A percentile compares a stretch with the other conserved stretches of the same genome.
Evolutionary conservation across 2,888 invertebrate species (phyloP).

Genomic region (Chymomyza caudatula): DNA sequence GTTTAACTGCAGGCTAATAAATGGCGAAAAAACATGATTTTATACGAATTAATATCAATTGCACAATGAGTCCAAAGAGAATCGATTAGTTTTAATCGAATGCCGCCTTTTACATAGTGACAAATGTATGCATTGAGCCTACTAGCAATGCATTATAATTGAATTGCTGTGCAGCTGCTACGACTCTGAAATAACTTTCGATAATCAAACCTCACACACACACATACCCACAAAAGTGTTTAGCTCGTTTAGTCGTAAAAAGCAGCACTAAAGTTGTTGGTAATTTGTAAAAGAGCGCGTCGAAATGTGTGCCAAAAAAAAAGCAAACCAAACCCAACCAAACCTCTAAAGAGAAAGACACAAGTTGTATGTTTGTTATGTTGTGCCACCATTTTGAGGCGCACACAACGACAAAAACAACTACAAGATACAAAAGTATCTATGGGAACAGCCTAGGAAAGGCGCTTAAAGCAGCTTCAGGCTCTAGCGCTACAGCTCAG

Average conservation of each 20-base stretch:
- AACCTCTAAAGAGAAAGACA: slow-evolving; percentile 40
- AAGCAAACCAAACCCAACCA: slow-evolving; percentile 28
- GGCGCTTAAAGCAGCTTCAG: not conserved
- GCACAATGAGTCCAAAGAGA: not conserved
- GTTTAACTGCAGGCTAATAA: no score
- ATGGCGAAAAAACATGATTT: not conserved
- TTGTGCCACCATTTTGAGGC: slow-evolving; percentile 60
- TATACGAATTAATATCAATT: not conserved
- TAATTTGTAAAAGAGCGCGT: slow-evolving; percentile 76
- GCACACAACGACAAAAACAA: no score
- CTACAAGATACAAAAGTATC: slow-evolving; percentile 10
- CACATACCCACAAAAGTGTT: slow-evolving; percentile 5
- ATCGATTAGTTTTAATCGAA: not conserved
- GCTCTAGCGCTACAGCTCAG: not conserved
- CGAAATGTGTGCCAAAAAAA: slow-evolving; percentile 69
- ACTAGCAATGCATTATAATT: not conserved
- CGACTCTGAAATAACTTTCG: not conserved
- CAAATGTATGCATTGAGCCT: not conserved
- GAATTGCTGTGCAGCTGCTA: not conserved
- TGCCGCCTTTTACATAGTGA: not conserved
- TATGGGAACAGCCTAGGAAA: not conserved
- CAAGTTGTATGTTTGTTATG: slow-evolving; percentile 50
- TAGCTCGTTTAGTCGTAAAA: slow-evolving; percentile 50
- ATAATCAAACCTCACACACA: slow-evolving; percentile 7
- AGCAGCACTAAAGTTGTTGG: slow-evolving; percentile 65